Evolutionary conservation across 2,888 invertebrate species (phyloP).

Genomic region (Trichacis sp.): DNA sequence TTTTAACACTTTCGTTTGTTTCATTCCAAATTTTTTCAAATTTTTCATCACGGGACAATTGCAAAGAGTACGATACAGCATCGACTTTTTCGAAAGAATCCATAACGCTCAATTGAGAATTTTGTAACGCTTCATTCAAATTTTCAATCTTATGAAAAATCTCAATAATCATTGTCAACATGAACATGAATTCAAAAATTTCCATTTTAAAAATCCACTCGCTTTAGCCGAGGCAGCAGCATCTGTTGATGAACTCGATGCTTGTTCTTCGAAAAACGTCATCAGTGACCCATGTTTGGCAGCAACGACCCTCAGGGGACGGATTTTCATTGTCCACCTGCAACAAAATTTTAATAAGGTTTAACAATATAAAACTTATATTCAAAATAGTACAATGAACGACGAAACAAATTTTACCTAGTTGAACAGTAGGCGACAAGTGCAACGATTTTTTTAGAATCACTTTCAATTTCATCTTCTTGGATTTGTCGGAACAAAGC

Average conservation of each 20-base stretch:
- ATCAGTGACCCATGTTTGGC: neutral
- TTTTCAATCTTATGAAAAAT: slow-evolving; percentile 23
- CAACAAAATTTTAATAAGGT: neutral
- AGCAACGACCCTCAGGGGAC: neutral
- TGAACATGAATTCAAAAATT: neutral
- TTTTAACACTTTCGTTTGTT: neutral
- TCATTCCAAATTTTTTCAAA: slow-evolving; percentile 21
- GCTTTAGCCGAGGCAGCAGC: slow-evolving; percentile 6
- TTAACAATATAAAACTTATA: neutral
- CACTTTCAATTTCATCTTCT: neutral
- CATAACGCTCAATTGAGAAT: slow-evolving; percentile 17
- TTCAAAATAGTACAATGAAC: neutral
- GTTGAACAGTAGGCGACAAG: slow-evolving; percentile 24
- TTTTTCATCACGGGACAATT: slow-evolving; percentile 21
- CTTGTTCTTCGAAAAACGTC: neutral
- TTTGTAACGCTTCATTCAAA: slow-evolving; percentile 23
- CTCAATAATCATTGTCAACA: slow-evolving; percentile 13
- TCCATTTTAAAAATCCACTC: slow-evolving; percentile 8
- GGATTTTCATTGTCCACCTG: neutral
- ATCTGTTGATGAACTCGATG: neutral
- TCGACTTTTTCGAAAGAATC: slow-evolving; percentile 23
- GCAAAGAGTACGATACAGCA: slow-evolving; percentile 7
- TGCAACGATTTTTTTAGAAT: neutral
- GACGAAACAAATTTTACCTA: slow-evolving; percentile 8
- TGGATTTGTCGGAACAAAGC: slow-evolving; percentile 25